Evolutionary conservation across 2,113 vertebrate species (phyloP).

Genomic region (Hydropotes inermis): DNA sequence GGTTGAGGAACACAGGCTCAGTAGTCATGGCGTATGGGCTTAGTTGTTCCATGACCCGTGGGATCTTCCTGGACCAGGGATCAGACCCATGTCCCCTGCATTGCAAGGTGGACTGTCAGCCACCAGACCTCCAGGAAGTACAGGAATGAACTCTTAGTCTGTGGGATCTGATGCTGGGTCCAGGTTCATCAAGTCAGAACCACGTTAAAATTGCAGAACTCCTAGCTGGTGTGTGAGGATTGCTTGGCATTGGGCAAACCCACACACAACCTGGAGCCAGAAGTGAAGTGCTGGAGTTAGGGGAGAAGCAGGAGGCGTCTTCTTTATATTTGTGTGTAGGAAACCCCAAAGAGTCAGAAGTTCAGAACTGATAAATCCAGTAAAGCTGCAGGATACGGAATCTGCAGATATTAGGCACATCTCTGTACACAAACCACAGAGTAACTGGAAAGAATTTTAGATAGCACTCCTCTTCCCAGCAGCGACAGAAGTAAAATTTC

Average conservation of each 20-base stretch:
- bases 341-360: not conserved
- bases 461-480: not conserved
- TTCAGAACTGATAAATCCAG: not conserved
- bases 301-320: not conserved
- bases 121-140: not conserved
- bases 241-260: not conserved
- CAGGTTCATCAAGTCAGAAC: not conserved
- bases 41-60: not conserved
- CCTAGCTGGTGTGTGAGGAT: not conserved
- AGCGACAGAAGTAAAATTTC: not conserved
- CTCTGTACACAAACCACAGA: not conserved
- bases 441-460: not conserved
- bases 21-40: accelerated
- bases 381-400: not conserved
- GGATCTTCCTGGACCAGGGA: not conserved
- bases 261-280: not conserved
- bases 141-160: not conserved
- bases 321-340: not conserved
- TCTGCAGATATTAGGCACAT: not conserved
- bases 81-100: not conserved
- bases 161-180: not conserved
- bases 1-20: not conserved
- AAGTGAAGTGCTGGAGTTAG: not conserved
- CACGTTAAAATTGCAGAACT: not conserved
- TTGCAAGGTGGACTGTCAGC: not conserved